Evolutionary conservation across 2,888 invertebrate genomes (phyloP), one percentile per base, ranked within the genome.

Genomic region (Drosophila kambysellisi): DNA sequence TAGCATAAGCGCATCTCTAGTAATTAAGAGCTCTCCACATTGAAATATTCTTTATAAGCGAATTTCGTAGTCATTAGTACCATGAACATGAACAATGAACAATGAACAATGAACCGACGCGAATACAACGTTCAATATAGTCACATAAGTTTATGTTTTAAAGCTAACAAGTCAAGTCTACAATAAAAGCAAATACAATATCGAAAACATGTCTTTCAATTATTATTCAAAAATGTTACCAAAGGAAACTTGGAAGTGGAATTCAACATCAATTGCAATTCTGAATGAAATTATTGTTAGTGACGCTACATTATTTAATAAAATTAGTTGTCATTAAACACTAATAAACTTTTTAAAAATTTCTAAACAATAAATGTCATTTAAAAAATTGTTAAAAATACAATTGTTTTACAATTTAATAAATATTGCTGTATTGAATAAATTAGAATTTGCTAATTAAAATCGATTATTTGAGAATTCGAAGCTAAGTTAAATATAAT

Each of bases 51-150:
- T 17, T 25, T 51, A 9, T 75, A 81, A 79, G 76, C 68, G 58
- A 82, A 78, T 57, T 76, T 72, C 77, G 70, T 84, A 85, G 85
- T 85, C 85, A 85, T 84, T 81, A 85, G 72, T 74, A 74, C 56
- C 76, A 79, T 72, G 65, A 70, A 62, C 53, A 68, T 62, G 56
- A 63, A 69, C 50, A 58, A 48, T 58, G 58, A 57, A 61, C 61
- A 56, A 65, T 63, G 50, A 61, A 68, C 46, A 46, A 48, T 58
- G 50, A 58, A 62, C 51, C 51, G 54, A 70, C 61, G 59, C 74
- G 60, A 73, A 78, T 71, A 54, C 25, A 59, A 75, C 51, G 75
- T 87, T 78, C 73, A 82, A 66, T 70, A 66, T 85, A 85, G 88
- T 85, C 83, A 82, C 20, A 56, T 88, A 85, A 85, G 83, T 68